These are phyloP conservation scores for Manis crassicaudata DNA, from an alignment of 2,797 vertebrate species.

Conservation along the genomic window DNA sequence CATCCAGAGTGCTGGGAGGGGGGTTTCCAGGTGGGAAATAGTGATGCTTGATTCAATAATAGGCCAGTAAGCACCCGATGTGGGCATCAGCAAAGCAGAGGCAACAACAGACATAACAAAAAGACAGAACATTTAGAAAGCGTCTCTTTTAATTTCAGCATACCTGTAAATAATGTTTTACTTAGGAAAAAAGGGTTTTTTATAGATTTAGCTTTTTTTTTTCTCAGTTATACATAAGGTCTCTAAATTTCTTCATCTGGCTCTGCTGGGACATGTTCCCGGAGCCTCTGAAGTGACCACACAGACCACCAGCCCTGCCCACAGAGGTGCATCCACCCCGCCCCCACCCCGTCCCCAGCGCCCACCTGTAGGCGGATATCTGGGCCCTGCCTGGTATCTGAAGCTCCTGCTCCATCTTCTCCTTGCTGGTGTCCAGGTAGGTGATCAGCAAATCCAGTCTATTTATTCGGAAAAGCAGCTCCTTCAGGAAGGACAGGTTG, in stretches of 20 bases:
- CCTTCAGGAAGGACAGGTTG: conserved; percentile 80
- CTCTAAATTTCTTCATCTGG: background rate
- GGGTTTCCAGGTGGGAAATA: background rate
- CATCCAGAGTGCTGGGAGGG: background rate
- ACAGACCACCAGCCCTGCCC: background rate
- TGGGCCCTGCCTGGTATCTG: conserved; percentile 32
- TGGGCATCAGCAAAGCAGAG: background rate
- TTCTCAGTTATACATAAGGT: background rate
- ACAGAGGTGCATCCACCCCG: background rate
- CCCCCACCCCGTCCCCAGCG: background rate
- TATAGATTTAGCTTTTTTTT: background rate
- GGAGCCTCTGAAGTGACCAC: background rate
- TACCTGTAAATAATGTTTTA: background rate
- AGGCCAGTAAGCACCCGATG: background rate
- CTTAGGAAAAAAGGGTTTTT: background rate
- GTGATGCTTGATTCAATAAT: background rate
- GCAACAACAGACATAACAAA: background rate
- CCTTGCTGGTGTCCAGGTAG: conserved; percentile 50
- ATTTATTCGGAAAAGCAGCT: conserved; percentile 81
- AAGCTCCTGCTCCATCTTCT: conserved; percentile 77
- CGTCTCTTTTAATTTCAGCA: background rate
- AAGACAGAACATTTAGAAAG: background rate
- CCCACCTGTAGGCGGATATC: conserved; percentile 84
- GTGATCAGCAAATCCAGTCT: conserved; percentile 78
- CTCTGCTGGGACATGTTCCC: background rate